Evolutionary conservation across 1,140 invertebrate genomes (phyloP).

Genomic region (Listronotus bonariensis): DNA sequence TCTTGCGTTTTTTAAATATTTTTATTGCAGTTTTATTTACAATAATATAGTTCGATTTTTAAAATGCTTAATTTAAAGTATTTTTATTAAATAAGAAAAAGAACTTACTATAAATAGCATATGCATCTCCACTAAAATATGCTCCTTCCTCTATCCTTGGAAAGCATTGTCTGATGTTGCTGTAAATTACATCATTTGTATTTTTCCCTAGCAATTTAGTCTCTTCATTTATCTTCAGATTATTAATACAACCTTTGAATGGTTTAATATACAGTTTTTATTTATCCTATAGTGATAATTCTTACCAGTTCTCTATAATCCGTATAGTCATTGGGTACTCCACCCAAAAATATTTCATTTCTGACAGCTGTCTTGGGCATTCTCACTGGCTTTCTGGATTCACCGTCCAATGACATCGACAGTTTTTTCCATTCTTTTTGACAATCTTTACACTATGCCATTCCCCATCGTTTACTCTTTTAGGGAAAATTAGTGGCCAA

Average conservation of each 20-base stretch:
- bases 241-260: conserved; percentile 82
- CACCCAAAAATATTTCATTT: conserved; percentile 78
- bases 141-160: conserved; percentile 82
- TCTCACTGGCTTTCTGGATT: conserved; percentile 67
- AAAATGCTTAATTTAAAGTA: too few species aligned
- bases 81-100: too few species aligned
- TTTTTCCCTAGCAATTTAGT: conserved; percentile 72
- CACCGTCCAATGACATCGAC: conserved; percentile 69
- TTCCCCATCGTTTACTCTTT: conserved; percentile 75
- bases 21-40: too few species aligned
- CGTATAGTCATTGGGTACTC: conserved; percentile 64
- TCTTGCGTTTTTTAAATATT: too few species aligned
- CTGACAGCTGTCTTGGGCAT: conserved; percentile 71
- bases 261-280: conserved; percentile 61
- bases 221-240: conserved; percentile 75
- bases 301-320: conserved; percentile 38
- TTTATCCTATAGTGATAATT: neutral
- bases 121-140: conserved; percentile 83
- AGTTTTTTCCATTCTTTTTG: conserved; percentile 59
- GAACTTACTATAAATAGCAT: conserved; percentile 77
- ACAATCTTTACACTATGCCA: conserved; percentile 78
- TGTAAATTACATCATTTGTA: conserved; percentile 60
- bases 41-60: too few species aligned
- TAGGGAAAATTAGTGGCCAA: conserved; percentile 58
- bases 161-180: conserved; percentile 85